phyloP scores from a whole-genome alignment of 37 sponge, comb jelly and placozoan species.

The Chondrosia reniformis region DNA sequence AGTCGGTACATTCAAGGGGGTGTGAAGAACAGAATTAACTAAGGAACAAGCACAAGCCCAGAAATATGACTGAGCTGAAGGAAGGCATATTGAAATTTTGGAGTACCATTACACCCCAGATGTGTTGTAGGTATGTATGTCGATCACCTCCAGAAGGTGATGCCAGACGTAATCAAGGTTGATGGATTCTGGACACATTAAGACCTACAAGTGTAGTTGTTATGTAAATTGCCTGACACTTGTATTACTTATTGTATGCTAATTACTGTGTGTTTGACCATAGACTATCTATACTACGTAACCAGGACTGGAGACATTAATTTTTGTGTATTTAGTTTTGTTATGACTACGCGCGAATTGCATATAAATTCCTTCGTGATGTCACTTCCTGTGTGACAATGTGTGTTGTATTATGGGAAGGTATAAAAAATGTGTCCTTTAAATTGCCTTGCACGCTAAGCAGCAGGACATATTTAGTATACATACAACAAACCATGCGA shows the following conservation, averaged over 20 bases:
- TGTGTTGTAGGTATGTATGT: background rate
- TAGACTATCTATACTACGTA: too few relatives aligned
- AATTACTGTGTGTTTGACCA: background rate
- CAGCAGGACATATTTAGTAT: too few relatives aligned
- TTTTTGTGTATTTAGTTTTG: too few relatives aligned
- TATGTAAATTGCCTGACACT: background rate
- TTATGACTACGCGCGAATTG: too few relatives aligned
- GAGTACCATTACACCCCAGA: background rate
- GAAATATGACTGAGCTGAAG: background rate
- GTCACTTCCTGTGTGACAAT: too few relatives aligned
- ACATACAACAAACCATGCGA: too few relatives aligned
- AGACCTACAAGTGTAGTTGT: background rate
- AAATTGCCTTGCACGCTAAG: too few relatives aligned
- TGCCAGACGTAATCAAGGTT: background rate
- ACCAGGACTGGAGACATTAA: too few relatives aligned
- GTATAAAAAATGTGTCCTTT: too few relatives aligned
- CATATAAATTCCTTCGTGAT: too few relatives aligned
- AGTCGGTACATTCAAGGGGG: background rate
- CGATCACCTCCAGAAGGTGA: conserved; percentile 5
- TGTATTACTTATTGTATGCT: background rate
- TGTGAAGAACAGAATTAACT: background rate
- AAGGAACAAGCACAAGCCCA: background rate
- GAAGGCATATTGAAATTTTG: background rate
- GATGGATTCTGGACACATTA: background rate
- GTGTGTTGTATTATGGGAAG: too few relatives aligned